Base-by-base conservation (phyloP, 1,140 invertebrate species). In the Parasteatoda tepidariorum region DNA sequence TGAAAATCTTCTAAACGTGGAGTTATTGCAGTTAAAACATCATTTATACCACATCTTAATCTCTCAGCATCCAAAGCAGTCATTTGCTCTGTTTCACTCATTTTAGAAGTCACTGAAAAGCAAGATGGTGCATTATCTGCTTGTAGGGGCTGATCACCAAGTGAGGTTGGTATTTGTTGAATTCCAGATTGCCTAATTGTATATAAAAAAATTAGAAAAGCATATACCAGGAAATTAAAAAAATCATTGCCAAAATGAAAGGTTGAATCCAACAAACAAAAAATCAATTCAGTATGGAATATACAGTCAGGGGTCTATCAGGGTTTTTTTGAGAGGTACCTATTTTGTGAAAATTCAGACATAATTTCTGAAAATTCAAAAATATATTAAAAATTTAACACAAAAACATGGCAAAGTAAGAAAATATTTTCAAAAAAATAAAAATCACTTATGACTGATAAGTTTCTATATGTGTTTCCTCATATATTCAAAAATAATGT, bases 1-100 rank as follows among this genome's bases (percentile, higher is more conserved):
- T 94, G 92, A 87, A 96, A 92, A 87, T 93, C 91, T 88, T 92
- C 91, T 85, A 95, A 88, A 85, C 92, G 91, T 84, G 92, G 92
- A 86, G 92, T 89, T 83, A 94, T 92, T 59, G 93, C 92, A 85
- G 89, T 89, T 76, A 92, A 89, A 62, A 92, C 92, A 88, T 90
- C 92, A 79, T 89, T 87, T 74, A 93, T 88, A 85, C 93, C 90
- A 87, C 90, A 89, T 83, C 90, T 88, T 84, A 92, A 88, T 68
- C 91, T 88, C 78, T 90, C 90, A 59, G 87, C 86, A 85, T 90
- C 90, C 30, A 88, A 83, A 68, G 87, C 83, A 18, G 89, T 86
- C 85, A 89, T 87, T 67, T 88, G 87, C 59, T 90, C 89, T 57
- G 85, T 85, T n/a, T 85, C 85, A 83, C 87, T 88, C 84, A 89